phyloP scores from a whole-genome alignment of 2,888 invertebrate genomes.

The Drosophila kambysellisi region DNA sequence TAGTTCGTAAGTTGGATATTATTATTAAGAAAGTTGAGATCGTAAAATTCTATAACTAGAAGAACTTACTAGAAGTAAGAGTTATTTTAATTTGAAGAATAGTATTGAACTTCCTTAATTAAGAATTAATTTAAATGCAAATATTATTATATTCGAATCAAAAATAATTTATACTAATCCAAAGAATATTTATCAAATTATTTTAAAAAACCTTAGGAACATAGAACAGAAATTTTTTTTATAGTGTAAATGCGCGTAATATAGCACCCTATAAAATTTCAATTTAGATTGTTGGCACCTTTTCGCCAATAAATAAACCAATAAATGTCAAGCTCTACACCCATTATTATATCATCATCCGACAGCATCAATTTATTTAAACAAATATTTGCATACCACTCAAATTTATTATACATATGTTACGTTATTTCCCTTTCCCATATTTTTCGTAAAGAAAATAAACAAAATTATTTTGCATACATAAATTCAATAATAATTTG shows the following conservation, averaged over 20 bases:
- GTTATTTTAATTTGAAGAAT: neutral
- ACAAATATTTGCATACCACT: constrained; percentile 55
- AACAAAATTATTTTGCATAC: constrained; percentile 46
- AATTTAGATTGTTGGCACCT: constrained; percentile 41
- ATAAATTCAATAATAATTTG: constrained; percentile 14
- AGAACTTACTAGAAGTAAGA: neutral
- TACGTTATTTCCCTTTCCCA: constrained; percentile 22
- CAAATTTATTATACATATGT: constrained; percentile 10
- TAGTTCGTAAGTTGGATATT: neutral
- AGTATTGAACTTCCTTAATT: neutral
- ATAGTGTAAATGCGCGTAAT: neutral
- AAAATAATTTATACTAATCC: neutral
- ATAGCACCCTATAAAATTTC: constrained; percentile 30
- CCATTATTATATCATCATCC: constrained; percentile 38
- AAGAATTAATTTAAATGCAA: too few species aligned
- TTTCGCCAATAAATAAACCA: constrained; percentile 2
- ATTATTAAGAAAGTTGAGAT: too few species aligned
- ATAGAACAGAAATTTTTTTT: neutral
- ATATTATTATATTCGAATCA: neutral
- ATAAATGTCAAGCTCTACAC: constrained; percentile 15
- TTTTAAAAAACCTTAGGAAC: neutral
- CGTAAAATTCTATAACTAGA: neutral
- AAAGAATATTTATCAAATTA: neutral
- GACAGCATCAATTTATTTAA: constrained; percentile 31
- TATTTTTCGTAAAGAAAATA: constrained; percentile 4